These are phyloP conservation scores for Limanda limanda DNA, from an alignment of 2,113 vertebrate genomes.

Conservation along the genomic window DNA sequence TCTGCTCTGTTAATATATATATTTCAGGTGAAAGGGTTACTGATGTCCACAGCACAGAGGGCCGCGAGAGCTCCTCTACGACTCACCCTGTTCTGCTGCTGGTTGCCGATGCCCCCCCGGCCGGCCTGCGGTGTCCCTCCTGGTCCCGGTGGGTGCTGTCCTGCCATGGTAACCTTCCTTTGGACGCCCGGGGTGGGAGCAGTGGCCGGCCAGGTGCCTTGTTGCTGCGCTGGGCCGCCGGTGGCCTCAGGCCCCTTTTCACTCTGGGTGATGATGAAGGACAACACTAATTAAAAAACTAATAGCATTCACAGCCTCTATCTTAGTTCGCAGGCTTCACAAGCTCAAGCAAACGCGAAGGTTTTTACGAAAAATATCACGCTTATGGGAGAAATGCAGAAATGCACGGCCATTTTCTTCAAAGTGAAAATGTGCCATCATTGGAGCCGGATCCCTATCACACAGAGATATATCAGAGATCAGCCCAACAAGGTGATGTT, in stretches of 20 bases:
- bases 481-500: constrained; percentile 74
- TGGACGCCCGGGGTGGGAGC: constrained; percentile 85
- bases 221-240: constrained; percentile 79
- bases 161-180: constrained; percentile 91
- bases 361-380: constrained; percentile 8
- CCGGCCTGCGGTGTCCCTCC: constrained; percentile 80
- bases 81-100: constrained; percentile 82
- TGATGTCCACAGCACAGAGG: constrained; percentile 15
- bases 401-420: constrained; percentile 21
- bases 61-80: not conserved
- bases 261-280: constrained; percentile 76
- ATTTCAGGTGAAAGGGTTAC: constrained; percentile 21
- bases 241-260: constrained; percentile 83
- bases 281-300: constrained; percentile 24
- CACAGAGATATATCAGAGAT: too few species aligned
- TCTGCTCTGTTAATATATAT: constrained; percentile 26
- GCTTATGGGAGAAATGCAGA: constrained; percentile 17
- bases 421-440: constrained; percentile 43
- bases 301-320: not conserved
- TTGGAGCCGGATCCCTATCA: constrained; percentile 50
- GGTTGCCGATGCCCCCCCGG: constrained; percentile 84
- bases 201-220: constrained; percentile 77
- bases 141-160: constrained; percentile 76
- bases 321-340: constrained; percentile 17
- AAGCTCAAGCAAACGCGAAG: constrained; percentile 7